A percentile compares a stretch with the other conserved stretches of the same genome.
Evolutionary conservation across 2,113 vertebrate genomes (phyloP).

Genomic region (Lamprologus lemairii): DNA sequence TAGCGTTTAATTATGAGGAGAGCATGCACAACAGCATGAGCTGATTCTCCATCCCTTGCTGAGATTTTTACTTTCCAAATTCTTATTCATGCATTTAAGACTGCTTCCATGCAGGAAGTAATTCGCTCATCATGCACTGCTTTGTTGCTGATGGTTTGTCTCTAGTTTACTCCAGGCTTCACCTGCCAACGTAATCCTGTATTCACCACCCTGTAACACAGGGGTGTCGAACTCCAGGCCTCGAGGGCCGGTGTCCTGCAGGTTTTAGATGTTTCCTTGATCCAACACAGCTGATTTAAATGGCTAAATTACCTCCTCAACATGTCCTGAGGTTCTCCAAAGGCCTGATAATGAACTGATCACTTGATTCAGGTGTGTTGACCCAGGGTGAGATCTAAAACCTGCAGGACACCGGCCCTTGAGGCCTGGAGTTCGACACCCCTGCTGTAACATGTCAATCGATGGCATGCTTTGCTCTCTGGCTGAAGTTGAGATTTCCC

Average conservation of each 20-base stretch:
- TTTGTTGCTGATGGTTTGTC: neutral
- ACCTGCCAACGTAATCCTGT: neutral
- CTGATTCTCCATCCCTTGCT: neutral
- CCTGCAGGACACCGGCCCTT: no score
- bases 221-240: no score
- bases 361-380: no score
- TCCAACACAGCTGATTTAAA: no score
- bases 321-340: no score
- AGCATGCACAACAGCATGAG: neutral
- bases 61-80: neutral
- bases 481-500: neutral
- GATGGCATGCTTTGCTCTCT: neutral
- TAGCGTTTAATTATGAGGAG: neutral
- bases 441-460: neutral
- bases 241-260: no score
- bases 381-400: no score
- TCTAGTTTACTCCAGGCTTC: neutral
- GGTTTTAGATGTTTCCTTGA: no score
- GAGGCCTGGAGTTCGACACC: no score
- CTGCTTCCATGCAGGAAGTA: neutral
- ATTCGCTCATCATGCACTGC: neutral
- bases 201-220: neutral
- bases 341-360: no score
- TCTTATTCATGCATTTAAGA: neutral
- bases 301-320: no score